These are phyloP conservation scores for Piaya cayana DNA, from an alignment of 2,113 vertebrate genomes.

Conservation along the genomic window DNA sequence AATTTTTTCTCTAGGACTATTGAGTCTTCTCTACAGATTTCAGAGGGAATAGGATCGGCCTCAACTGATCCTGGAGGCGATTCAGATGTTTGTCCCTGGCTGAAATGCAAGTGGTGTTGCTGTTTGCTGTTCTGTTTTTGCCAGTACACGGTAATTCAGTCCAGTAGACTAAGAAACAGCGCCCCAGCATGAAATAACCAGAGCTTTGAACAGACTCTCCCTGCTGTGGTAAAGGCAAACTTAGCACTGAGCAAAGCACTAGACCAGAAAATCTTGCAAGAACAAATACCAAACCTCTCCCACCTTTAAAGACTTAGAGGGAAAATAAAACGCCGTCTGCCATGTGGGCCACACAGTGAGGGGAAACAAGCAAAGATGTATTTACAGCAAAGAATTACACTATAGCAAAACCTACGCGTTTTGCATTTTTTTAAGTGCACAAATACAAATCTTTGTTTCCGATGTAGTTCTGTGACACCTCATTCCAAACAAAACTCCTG, in stretches of 20 bases:
- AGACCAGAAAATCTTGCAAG: slow-evolving; percentile 29
- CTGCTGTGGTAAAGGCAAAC: slow-evolving; percentile 39
- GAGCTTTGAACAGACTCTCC: background rate
- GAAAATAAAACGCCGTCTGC: background rate
- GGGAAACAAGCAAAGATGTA: slow-evolving; percentile 10
- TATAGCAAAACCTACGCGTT: background rate
- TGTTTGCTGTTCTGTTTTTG: background rate
- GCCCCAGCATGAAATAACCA: background rate
- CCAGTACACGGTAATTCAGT: background rate
- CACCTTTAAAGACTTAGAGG: slow-evolving; percentile 7
- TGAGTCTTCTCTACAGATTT: background rate
- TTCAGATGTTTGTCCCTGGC: background rate
- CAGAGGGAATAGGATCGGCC: background rate
- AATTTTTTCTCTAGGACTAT: background rate
- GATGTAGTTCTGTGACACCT: background rate
- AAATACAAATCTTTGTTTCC: background rate
- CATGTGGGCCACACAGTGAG: background rate
- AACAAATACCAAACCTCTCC: slow-evolving; percentile 22
- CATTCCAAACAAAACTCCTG: background rate
- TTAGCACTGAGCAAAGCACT: background rate
- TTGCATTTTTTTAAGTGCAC: background rate
- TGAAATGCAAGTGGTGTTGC: background rate
- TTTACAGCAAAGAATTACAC: slow-evolving; percentile 57
- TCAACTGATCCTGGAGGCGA: background rate
- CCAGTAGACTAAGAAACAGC: slow-evolving; percentile 8